phyloP scores from a whole-genome alignment of 2,797 vertebrate genomes.

The Poeciliopsis paucimaculata region DNA sequence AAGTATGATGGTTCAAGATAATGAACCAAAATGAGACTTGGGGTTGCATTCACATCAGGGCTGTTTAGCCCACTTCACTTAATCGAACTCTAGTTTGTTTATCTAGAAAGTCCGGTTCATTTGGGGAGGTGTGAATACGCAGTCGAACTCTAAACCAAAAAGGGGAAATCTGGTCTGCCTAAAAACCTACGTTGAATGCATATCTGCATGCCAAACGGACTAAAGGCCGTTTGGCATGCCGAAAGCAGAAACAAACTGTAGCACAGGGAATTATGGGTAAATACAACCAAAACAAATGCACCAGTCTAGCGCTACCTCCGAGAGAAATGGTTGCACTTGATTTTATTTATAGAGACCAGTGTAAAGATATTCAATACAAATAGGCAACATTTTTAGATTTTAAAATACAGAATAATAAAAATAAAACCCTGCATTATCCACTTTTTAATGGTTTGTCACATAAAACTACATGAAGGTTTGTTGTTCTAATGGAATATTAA shows the following conservation, averaged over 20 bases:
- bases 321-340: not conserved
- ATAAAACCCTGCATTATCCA: not conserved
- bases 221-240: no score
- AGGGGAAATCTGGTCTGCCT: no score
- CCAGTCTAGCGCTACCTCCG: no score
- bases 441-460: not conserved
- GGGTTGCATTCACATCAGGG: not conserved
- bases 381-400: not conserved
- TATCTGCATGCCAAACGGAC: no score
- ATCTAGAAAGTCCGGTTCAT: no score
- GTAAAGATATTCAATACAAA: not conserved
- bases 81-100: no score
- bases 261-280: no score
- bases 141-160: no score
- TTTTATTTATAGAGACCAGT: not conserved
- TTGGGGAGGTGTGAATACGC: no score
- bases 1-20: not conserved
- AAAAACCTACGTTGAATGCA: no score
- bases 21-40: not conserved
- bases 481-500: not conserved
- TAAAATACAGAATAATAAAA: not conserved
- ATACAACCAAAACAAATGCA: no score
- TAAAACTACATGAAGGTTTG: not conserved
- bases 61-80: not conserved
- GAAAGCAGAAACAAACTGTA: no score